phyloP scores from a whole-genome alignment of 37 sponge, comb jelly and placozoan genomes.

The Chondrilla cf. caribensis region DNA sequence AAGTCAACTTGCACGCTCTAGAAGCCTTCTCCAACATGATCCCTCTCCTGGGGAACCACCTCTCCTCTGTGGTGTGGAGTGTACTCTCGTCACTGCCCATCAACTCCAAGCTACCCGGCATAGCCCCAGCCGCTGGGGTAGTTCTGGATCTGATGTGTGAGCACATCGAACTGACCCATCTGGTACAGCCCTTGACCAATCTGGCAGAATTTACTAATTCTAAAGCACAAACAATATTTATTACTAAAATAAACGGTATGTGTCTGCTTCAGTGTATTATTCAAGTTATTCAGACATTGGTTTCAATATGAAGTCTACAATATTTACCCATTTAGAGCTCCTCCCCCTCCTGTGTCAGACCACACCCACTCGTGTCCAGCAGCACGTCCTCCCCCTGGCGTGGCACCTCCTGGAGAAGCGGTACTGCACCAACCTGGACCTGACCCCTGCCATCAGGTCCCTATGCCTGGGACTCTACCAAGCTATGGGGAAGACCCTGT shows the following conservation, averaged over 20 bases:
- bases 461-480: conserved; percentile 44
- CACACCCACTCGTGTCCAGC: conserved; percentile 65
- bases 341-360: conserved; percentile 23
- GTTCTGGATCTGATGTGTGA: conserved; percentile 60
- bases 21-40: conserved; percentile 66
- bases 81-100: conserved; percentile 57
- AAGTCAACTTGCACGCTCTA: conserved; percentile 83
- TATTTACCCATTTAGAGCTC: no score
- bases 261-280: background rate
- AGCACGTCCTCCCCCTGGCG: conserved; percentile 69
- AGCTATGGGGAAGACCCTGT: conserved; percentile 50
- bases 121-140: conserved; percentile 50
- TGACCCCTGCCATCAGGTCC: conserved; percentile 28
- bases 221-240: conserved; percentile 68
- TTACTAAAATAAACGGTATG: conserved; percentile 72
- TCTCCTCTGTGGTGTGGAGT: conserved; percentile 44
- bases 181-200: conserved; percentile 66
- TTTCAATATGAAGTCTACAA: no score
- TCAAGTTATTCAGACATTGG: no score
- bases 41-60: conserved; percentile 52
- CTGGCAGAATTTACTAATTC: conserved; percentile 67
- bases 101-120: conserved; percentile 70
- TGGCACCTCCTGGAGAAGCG: conserved; percentile 59
- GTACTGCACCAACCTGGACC: conserved; percentile 39
- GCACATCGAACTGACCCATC: conserved; percentile 57